Evolutionary conservation across 2,888 invertebrate species (phyloP), one percentile per base, ranked within the genome.

Genomic region (Xanthia icteritia): DNA sequence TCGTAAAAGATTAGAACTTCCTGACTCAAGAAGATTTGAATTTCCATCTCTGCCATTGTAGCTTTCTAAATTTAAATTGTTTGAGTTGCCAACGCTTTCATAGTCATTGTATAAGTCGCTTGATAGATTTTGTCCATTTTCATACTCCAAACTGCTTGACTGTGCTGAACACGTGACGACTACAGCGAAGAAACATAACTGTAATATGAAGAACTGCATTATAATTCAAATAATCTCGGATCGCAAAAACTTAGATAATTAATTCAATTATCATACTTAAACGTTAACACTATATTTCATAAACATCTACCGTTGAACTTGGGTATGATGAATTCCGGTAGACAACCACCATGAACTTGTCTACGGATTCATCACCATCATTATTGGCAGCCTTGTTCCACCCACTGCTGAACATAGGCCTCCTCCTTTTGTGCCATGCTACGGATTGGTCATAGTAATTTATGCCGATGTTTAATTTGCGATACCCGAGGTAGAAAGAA

Each of bases 141-240:
- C 51, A 13, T 60, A 42, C 31, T 65, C 58, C n/a, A 5, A 39
- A 51, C 15, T 58, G 39, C 15, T 51, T 51, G 42, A 75, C 15
- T 76, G 42, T 17, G 31, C 42, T 4, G n/a, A 61, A 66, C 66
- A 61, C 20, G 76, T 60, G 31, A 66, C 17, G 23, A 58, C 58
- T 31, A 42, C 15, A 31, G 76, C 15, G 51, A 66, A 51, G 65
- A 75, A 60, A 60, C 60, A 75, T 31, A 75, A 31, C 65, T 76
- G 65, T 20, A n/a, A 65, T 58, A 45, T 9, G 31, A 60, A 66
- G 51, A 63, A 39, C 5, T 13, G 3, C 2, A 17, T 58, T 42
- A 39, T 3, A 56, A 56, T 73, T 23, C 0, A 36, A 45, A 27
- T 63, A 39, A 27, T 39, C n/a, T 54, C 15, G 42, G 2, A 39